phyloP scores from a whole-genome alignment of 2,888 invertebrate species.

The Electrophaes corylata region DNA sequence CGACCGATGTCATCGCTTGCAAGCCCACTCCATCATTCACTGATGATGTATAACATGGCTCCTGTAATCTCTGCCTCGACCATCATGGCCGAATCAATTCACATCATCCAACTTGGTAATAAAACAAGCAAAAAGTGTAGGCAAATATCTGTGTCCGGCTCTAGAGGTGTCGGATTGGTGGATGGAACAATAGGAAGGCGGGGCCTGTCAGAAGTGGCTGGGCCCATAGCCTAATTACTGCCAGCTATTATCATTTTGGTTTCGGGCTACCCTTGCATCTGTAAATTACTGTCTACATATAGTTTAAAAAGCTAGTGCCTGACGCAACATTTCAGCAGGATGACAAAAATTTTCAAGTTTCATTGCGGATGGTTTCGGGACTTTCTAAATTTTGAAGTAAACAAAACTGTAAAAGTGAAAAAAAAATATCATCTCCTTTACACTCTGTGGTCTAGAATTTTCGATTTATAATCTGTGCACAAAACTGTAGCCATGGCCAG shows the following conservation, averaged over 20 bases:
- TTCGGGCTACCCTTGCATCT: not conserved
- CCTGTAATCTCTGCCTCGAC: slow-evolving; percentile 5
- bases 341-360: no score
- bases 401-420: no score
- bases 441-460: no score
- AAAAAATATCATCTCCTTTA: no score
- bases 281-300: not conserved
- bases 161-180: not conserved
- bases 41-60: slow-evolving; percentile 6
- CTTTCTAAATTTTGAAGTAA: no score
- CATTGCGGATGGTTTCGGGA: no score
- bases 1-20: not conserved
- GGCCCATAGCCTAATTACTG: slow-evolving; percentile 12
- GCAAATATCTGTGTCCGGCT: not conserved
- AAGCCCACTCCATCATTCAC: not conserved
- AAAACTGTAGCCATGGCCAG: not conserved
- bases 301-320: not conserved
- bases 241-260: slow-evolving; percentile 1
- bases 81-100: slow-evolving; percentile 4
- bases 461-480: slow-evolving; percentile 5
- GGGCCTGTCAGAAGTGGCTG: not conserved
- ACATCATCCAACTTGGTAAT: not conserved
- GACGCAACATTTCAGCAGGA: no score
- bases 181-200: slow-evolving; percentile 16
- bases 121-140: slow-evolving; percentile 8